phyloP scores from a whole-genome alignment of 23 tunicate genomes.

The Botrylloides violaceus region DNA sequence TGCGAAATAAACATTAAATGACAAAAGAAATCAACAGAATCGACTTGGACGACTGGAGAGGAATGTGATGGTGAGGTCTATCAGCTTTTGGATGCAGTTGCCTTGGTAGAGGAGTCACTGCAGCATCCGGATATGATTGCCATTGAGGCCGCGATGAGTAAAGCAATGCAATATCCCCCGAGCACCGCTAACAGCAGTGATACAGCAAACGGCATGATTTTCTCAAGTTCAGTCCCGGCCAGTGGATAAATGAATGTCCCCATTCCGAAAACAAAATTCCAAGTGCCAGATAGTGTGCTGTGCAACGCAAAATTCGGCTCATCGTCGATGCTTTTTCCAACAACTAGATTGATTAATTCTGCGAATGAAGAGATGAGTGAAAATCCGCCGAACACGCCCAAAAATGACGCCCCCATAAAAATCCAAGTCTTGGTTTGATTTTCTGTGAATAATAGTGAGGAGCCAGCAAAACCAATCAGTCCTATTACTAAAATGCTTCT shows the following conservation, averaged over 20 bases:
- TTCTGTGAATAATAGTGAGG: neutral
- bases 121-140: too few species aligned
- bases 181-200: neutral
- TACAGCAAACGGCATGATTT: neutral
- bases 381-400: slow-evolving; percentile 2
- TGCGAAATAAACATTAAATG: too few species aligned
- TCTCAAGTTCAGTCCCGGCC: neutral
- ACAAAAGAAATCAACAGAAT: too few species aligned
- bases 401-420: slow-evolving; percentile 12
- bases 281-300: slow-evolving; percentile 4
- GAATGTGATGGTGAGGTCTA: too few species aligned
- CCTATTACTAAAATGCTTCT: neutral
- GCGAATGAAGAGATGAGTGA: neutral
- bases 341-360: neutral
- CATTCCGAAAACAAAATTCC: slow-evolving; percentile 10
- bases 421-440: neutral
- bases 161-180: neutral
- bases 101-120: too few species aligned
- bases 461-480: neutral
- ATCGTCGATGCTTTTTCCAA: neutral
- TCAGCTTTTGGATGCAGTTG: too few species aligned
- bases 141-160: too few species aligned
- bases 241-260: slow-evolving; percentile 10
- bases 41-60: too few species aligned
- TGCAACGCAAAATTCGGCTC: neutral